phyloP scores from a whole-genome alignment of 2,888 invertebrate genomes.

The Tigriopus californicus region DNA sequence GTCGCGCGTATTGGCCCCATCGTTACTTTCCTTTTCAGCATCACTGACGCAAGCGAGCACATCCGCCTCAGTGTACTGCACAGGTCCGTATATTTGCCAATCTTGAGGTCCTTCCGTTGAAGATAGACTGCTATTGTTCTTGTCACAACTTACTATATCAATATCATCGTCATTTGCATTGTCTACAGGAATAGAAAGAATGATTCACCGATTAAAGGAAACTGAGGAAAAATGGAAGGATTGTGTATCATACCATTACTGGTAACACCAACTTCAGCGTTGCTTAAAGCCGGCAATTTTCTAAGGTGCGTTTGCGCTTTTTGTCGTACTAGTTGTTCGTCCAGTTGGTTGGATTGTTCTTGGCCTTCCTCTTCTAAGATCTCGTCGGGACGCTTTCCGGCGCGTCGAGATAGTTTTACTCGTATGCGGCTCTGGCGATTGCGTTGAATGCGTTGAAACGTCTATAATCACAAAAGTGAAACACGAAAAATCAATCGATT shows the following conservation, averaged over 20 bases:
- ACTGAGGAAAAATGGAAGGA: no score
- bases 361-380: not conserved
- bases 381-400: constrained; percentile 3
- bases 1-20: not conserved
- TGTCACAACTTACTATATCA: not conserved
- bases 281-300: no score
- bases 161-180: not conserved
- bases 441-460: constrained; percentile 2
- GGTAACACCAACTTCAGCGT: not conserved
- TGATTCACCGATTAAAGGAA: no score
- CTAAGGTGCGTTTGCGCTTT: no score
- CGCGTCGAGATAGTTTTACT: constrained; percentile 5
- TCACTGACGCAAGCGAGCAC: constrained; percentile 5
- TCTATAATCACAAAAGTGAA: not conserved
- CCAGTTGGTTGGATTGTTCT: not conserved
- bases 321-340: no score
- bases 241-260: not conserved
- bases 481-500: no score
- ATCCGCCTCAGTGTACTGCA: constrained; percentile 15
- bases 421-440: constrained; percentile 10
- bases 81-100: constrained; percentile 3
- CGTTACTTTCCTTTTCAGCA: not conserved
- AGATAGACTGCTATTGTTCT: not conserved
- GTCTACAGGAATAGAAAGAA: no score
- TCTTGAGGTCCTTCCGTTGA: not conserved